Conservation (phyloP, 2,797 vertebrate species). For the Rhabdophis nuchalis region DNA sequence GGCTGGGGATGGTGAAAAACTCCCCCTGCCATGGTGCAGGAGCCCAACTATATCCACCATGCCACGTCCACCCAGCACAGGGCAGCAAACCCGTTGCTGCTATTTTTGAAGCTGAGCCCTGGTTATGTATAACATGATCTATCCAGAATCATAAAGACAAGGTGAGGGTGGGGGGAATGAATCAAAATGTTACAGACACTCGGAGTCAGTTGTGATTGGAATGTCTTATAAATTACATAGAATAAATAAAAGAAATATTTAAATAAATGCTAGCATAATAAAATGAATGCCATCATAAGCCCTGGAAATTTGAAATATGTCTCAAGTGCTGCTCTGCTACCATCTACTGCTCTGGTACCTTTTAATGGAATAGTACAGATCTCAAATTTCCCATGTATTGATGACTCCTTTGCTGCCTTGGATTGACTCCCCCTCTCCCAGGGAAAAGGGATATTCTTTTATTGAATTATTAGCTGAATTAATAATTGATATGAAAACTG, state of each 20-base stretch:
- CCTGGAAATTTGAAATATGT: not conserved
- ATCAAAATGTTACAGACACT: not conserved
- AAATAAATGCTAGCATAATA: not conserved
- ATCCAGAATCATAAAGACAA: not conserved
- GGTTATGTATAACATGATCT: not conserved
- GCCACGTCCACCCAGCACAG: too few relatives aligned
- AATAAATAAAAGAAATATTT: not conserved
- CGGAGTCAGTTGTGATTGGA: not conserved
- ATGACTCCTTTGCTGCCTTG: conserved; percentile 49
- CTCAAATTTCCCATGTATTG: conserved; percentile 7
- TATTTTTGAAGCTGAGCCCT: too few relatives aligned
- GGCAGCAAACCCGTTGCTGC: too few relatives aligned
- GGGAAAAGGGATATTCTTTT: conserved; percentile 62
- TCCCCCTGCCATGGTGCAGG: too few relatives aligned
- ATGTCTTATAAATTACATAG: not conserved
- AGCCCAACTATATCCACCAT: too few relatives aligned
- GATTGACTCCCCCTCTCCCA: conserved; percentile 30
- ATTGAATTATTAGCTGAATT: conserved; percentile 72
- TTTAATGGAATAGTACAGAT: conserved; percentile 11
- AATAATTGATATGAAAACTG: conserved; percentile 76
- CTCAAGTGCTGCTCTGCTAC: not conserved
- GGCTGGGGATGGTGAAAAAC: too few relatives aligned
- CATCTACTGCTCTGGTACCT: not conserved
- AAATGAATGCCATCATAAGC: not conserved
- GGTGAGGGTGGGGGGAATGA: not conserved